These are phyloP conservation scores for Guaruba guarouba DNA, from an alignment of 2,113 vertebrate genomes.

Conservation along the genomic window DNA sequence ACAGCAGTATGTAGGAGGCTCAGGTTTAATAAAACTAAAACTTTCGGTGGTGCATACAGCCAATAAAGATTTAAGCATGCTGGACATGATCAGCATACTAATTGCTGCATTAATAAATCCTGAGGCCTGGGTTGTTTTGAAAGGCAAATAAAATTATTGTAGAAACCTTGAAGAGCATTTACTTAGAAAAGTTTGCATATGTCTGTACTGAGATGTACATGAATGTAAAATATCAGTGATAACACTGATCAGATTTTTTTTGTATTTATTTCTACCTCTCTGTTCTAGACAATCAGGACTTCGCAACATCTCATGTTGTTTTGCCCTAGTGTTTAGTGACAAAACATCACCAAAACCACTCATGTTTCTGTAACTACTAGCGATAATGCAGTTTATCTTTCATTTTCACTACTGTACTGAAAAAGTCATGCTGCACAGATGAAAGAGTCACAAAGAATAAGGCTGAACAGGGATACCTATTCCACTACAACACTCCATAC, in stretches of 20 bases:
- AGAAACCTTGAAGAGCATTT: constrained; percentile 32
- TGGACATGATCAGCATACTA: constrained; percentile 53
- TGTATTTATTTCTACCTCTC: not conserved
- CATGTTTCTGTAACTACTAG: not conserved
- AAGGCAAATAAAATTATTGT: constrained; percentile 66
- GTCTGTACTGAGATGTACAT: not conserved
- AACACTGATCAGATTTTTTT: not conserved
- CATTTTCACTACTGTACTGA: not conserved
- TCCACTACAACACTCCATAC: not conserved
- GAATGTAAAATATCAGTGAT: not conserved
- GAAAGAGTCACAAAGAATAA: not conserved
- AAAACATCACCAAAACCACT: not conserved
- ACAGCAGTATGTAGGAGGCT: constrained; percentile 31
- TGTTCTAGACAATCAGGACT: not conserved
- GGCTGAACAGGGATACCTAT: not conserved
- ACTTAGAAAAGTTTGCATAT: not conserved
- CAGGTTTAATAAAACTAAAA: constrained; percentile 53
- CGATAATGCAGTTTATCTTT: not conserved
- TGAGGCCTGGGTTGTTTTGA: constrained; percentile 34
- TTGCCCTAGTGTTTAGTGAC: not conserved
- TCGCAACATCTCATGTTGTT: not conserved
- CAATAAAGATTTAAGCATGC: constrained; percentile 55
- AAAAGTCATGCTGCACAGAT: not conserved
- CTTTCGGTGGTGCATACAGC: constrained; percentile 26
- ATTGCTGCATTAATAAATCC: constrained; percentile 55